These are phyloP conservation scores for Poeciliopsis paucimaculata DNA, from an alignment of 2,797 vertebrate genomes.

Conservation along the genomic window DNA sequence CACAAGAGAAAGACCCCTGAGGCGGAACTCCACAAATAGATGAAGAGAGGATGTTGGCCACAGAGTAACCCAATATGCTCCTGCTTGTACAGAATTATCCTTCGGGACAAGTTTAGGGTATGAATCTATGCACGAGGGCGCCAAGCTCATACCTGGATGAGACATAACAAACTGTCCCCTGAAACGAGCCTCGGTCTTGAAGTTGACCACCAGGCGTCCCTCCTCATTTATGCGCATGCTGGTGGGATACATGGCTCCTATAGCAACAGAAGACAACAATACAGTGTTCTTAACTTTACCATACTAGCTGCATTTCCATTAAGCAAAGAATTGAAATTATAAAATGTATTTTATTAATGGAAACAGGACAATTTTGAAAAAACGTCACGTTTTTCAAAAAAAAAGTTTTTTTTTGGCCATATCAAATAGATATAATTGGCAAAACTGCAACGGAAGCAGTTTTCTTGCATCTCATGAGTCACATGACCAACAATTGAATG, in stretches of 20 bases:
- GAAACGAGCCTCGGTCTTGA: constrained; percentile 84
- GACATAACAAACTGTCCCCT: constrained; percentile 87
- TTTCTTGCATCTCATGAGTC: too few relatives aligned
- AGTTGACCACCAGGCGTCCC: constrained; percentile 84
- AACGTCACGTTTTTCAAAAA: too few relatives aligned
- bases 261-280: constrained; percentile 12
- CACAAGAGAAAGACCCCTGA: constrained; percentile 62
- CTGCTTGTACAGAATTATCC: constrained; percentile 49
- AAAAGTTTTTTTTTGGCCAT: too few relatives aligned
- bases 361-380: too few relatives aligned
- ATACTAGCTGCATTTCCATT: too few relatives aligned
- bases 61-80: constrained; percentile 58
- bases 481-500: too few relatives aligned
- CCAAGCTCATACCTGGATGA: constrained; percentile 79
- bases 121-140: background rate
- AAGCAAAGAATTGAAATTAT: too few relatives aligned
- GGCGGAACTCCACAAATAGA: constrained; percentile 71
- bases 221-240: constrained; percentile 86
- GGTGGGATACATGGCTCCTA: constrained; percentile 87
- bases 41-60: constrained; percentile 48
- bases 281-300: background rate
- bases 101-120: constrained; percentile 24
- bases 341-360: too few relatives aligned
- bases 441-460: too few relatives aligned
- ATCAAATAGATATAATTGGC: too few relatives aligned